phyloP scores from a whole-genome alignment of 2,888 invertebrate species.

The Brachypalpus laphriformis region DNA sequence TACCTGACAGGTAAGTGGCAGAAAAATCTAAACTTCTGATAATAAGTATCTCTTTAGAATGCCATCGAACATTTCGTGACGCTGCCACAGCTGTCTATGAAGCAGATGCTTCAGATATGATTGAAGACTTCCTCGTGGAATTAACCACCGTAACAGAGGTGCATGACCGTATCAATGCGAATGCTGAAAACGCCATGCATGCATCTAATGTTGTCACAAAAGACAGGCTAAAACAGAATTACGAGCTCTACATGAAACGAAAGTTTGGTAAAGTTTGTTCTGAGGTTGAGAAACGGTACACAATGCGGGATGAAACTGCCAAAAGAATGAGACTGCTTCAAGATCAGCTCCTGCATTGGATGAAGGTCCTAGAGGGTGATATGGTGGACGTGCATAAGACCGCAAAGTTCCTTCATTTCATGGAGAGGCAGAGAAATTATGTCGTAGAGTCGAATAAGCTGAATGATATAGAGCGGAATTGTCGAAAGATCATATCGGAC shows the following conservation, averaged over 20 bases:
- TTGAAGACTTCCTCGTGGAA: conserved; percentile 78
- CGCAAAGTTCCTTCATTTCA: conserved; percentile 76
- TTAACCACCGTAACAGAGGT: conserved; percentile 73
- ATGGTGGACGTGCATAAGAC: conserved; percentile 78
- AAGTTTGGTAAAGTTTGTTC: conserved; percentile 77
- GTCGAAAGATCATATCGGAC: conserved; percentile 62
- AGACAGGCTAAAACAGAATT: conserved; percentile 76
- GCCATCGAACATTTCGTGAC: conserved; percentile 75
- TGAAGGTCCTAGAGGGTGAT: conserved; percentile 75
- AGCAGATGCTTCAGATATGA: conserved; percentile 76
- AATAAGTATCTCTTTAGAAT: conserved; percentile 58
- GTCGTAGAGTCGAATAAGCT: conserved; percentile 77
- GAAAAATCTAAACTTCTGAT: not conserved
- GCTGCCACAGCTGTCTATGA: conserved; percentile 77
- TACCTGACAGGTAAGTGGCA: conserved; percentile 76
- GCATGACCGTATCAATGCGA: conserved; percentile 73
- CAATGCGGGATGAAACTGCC: conserved; percentile 77
- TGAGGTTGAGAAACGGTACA: conserved; percentile 78
- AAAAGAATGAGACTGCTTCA: conserved; percentile 78
- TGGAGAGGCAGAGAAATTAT: conserved; percentile 78
- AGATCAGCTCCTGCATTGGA: conserved; percentile 76
- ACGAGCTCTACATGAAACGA: conserved; percentile 76
- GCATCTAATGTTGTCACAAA: conserved; percentile 77
- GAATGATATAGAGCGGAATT: conserved; percentile 75
- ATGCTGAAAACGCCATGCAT: conserved; percentile 79